phyloP scores from a whole-genome alignment of 2,888 invertebrate genomes.

The Hydropsyche betteni region DNA sequence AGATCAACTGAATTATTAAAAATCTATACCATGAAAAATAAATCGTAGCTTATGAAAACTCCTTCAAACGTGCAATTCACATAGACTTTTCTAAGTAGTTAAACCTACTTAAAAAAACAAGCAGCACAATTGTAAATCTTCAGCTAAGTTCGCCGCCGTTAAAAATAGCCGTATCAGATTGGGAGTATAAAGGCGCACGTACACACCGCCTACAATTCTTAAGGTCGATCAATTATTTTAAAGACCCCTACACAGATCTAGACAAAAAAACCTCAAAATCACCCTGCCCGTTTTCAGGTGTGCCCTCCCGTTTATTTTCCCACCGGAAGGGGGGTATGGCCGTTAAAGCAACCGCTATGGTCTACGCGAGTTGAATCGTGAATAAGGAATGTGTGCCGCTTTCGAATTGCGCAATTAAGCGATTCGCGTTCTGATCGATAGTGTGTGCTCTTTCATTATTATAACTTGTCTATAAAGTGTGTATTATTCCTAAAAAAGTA shows the following conservation, averaged over 20 bases:
- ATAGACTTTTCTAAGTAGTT: too few species aligned
- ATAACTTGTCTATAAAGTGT: neutral
- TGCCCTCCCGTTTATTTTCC: neutral
- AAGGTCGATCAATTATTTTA: too few species aligned
- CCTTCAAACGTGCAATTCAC: too few species aligned
- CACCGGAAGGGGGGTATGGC: neutral
- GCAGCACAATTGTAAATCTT: too few species aligned
- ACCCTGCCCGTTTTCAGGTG: conserved; percentile 3
- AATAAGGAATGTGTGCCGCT: conserved; percentile 44
- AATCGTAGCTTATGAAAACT: too few species aligned
- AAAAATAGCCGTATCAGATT: too few species aligned
- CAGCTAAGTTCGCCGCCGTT: too few species aligned
- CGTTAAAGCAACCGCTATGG: conserved; percentile 38
- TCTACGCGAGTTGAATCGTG: conserved; percentile 40
- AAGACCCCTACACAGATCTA: too few species aligned
- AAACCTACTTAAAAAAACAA: too few species aligned
- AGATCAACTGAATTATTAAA: conserved; percentile 11
- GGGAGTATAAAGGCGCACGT: neutral
- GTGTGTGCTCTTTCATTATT: conserved; percentile 19
- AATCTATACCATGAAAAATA: too few species aligned
- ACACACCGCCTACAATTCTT: neutral
- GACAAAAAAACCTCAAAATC: neutral
- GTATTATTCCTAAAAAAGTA: too few species aligned
- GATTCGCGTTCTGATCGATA: conserved; percentile 45
- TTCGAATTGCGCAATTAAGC: conserved; percentile 47